Evolutionary conservation across 2,113 vertebrate genomes (phyloP).

Genomic region (Cyprinodon tularosa): DNA sequence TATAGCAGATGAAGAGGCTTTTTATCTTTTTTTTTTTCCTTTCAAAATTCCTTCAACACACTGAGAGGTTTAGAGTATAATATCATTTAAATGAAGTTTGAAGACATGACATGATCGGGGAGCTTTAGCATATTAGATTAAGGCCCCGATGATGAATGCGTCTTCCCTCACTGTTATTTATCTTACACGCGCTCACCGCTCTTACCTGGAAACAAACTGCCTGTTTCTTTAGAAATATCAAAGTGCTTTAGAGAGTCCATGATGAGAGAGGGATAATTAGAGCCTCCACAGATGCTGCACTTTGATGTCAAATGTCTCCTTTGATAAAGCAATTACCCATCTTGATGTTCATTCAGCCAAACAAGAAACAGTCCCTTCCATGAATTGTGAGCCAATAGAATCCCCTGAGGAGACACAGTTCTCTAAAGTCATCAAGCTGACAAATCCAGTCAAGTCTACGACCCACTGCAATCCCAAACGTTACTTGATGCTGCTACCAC

Average conservation of each 20-base stretch:
- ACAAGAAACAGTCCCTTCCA: constrained; percentile 18
- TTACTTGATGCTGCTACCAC: constrained; percentile 33
- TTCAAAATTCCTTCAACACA: constrained; percentile 17
- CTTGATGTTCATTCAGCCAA: constrained; percentile 31
- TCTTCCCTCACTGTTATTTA: background rate
- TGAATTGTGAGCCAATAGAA: constrained; percentile 23
- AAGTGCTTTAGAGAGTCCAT: constrained; percentile 58
- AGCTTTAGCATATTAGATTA: constrained; percentile 10
- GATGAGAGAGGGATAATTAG: constrained; percentile 25
- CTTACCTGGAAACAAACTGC: constrained; percentile 77
- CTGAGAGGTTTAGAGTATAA: constrained; percentile 15
- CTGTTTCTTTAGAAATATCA: constrained; percentile 54
- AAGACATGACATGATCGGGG: constrained; percentile 8
- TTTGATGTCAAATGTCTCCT: constrained; percentile 45
- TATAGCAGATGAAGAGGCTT: constrained; percentile 22
- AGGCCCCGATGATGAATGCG: background rate
- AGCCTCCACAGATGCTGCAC: constrained; percentile 28
- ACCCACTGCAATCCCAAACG: constrained; percentile 41
- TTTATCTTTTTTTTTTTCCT: constrained; percentile 21
- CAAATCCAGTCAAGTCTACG: constrained; percentile 61
- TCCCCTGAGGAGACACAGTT: constrained; percentile 26
- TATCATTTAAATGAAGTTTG: constrained; percentile 6
- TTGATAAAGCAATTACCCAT: constrained; percentile 46
- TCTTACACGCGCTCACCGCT: background rate
- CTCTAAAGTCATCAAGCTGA: constrained; percentile 53